Evolutionary conservation across 2,888 invertebrate genomes (phyloP), one percentile per base, ranked within the genome.

Genomic region (Athripsodes cinereus): DNA sequence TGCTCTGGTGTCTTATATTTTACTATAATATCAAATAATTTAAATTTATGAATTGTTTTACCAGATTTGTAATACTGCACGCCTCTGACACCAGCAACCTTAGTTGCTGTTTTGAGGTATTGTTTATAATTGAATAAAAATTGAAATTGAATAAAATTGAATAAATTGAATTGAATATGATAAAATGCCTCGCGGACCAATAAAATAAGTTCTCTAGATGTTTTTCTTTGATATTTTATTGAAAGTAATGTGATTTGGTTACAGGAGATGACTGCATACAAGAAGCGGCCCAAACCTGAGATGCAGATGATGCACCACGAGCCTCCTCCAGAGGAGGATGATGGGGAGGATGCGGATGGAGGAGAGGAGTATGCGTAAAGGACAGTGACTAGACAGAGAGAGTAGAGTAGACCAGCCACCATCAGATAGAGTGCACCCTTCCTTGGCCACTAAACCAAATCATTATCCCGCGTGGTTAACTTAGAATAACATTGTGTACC

Each of bases 181-280:
- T n/a, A n/a, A n/a, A n/a, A n/a, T n/a, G n/a, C n/a, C n/a, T n/a
- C n/a, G n/a, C n/a, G n/a, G n/a, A n/a, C n/a, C n/a, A n/a, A n/a
- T n/a, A n/a, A n/a, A n/a, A n/a, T n/a, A n/a, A n/a, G n/a, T n/a
- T n/a, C n/a, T n/a, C n/a, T n/a, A n/a, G n/a, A 26, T 26, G 10
- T 26, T 26, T n/a, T 40, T 40, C 40, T 40, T 18, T 10, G 8
- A 47, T 16, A 47, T 47, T 46, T 46, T 46, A 16, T 46, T 46
- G 31, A 46, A 46, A 20, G 44, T 44, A 44, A 44, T 44, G n/a
- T n/a, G 5, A 18, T 44, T 44, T 44, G 44, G 18, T 13, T 76
- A 2, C 71, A 90, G 90, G 90, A 91, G 79, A 89, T 90, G 87
- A 88, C 88, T 62, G 90, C 88, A 54, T 91, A 91, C 78, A 90